Conservation (phyloP, 2,888 invertebrate genomes). For the Andricus curvator region DNA sequence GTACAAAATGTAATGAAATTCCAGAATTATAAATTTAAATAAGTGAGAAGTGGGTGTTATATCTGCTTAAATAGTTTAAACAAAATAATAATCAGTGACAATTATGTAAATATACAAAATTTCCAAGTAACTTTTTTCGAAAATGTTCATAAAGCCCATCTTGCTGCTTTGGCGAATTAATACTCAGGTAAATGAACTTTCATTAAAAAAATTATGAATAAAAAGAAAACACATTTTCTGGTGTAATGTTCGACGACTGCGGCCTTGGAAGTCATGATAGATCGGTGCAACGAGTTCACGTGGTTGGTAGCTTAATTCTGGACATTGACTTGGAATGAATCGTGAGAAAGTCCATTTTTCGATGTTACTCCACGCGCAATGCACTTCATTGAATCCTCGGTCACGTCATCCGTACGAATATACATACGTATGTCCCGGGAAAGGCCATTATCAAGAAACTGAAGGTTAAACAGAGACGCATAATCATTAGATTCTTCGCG, state of each 20-base stretch:
- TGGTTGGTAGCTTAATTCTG: constrained; percentile 23
- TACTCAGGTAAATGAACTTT: too few species aligned
- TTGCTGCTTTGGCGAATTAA: too few species aligned
- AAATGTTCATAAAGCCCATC: too few species aligned
- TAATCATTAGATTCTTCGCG: constrained; percentile 47
- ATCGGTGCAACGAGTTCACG: constrained; percentile 34
- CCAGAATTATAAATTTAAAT: too few species aligned
- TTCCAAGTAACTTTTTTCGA: too few species aligned
- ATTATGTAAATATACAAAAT: too few species aligned
- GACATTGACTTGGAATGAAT: constrained; percentile 55
- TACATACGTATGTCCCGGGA: background rate
- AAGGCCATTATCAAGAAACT: constrained; percentile 47
- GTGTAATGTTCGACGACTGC: background rate
- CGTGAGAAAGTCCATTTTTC: constrained; percentile 73
- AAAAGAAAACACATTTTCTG: background rate
- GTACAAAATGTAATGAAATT: too few species aligned
- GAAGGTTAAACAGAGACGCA: constrained; percentile 47
- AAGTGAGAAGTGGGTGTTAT: too few species aligned
- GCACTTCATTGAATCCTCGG: constrained; percentile 70
- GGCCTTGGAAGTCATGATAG: constrained; percentile 35
- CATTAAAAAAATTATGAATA: too few species aligned
- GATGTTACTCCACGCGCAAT: constrained; percentile 62
- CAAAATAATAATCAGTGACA: too few species aligned
- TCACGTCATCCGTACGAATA: constrained; percentile 64
- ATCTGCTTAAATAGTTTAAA: too few species aligned